Percentiles rank a stretch among this genome's conserved stretches.
phyloP scores from a whole-genome alignment of 1,140 invertebrate species.

The Trichogramma pretiosum region DNA sequence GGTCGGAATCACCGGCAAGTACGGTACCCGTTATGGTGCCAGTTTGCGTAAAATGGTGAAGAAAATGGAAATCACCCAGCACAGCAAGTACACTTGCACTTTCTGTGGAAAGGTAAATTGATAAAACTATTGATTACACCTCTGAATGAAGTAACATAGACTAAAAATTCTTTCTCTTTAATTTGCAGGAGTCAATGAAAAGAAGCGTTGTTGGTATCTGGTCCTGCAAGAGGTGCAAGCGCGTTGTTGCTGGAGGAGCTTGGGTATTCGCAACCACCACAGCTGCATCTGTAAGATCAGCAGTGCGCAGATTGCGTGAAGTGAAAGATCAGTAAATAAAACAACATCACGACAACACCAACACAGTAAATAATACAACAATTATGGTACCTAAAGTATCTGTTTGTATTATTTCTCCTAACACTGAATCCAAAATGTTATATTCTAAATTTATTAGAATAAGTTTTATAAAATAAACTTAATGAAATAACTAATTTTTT shows the following conservation, averaged over 20 bases:
- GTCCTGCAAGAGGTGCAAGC: constrained; percentile 92
- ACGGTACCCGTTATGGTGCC: constrained; percentile 99
- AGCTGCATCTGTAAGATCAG: constrained; percentile 89
- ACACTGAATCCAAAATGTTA: no score
- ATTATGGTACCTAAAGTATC: no score
- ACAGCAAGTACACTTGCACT: constrained; percentile 96
- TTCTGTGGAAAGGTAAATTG: constrained; percentile 97
- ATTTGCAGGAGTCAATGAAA: constrained; percentile 91
- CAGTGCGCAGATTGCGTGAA: constrained; percentile 92
- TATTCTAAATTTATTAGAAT: no score
- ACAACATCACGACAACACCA: no score
- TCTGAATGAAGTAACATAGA: constrained; percentile 1
- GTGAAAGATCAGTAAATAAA: constrained; percentile 82
- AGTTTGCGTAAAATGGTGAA: constrained; percentile 99
- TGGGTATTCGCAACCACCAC: constrained; percentile 96
- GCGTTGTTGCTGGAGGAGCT: constrained; percentile 90
- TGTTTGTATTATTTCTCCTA: no score
- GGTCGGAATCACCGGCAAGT: constrained; percentile 99
- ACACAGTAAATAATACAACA: no score
- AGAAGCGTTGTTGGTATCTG: constrained; percentile 96
- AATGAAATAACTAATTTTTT: no score
- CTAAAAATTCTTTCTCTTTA: constrained; percentile 30
- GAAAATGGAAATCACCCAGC: constrained; percentile 99
- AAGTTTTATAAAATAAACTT: no score
- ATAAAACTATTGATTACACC: not conserved